phyloP scores from a whole-genome alignment of 2,888 invertebrate genomes.

The Drosophila anomalata region DNA sequence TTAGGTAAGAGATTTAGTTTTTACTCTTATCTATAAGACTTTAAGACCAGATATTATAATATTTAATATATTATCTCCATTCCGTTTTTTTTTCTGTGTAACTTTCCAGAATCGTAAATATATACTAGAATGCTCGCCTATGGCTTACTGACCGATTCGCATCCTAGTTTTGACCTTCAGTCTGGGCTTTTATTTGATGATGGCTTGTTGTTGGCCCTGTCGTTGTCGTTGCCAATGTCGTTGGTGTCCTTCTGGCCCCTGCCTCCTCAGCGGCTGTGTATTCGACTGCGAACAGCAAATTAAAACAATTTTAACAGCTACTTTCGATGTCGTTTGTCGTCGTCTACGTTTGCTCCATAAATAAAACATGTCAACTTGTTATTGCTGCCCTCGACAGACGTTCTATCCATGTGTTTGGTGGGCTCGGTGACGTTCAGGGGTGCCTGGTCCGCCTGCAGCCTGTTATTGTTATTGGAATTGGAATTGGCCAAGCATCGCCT shows the following conservation, averaged over 20 bases:
- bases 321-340: conserved; percentile 59
- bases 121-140: conserved; percentile 13
- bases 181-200: conserved; percentile 35
- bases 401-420: conserved; percentile 29
- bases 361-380: conserved; percentile 81
- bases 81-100: conserved; percentile 1
- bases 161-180: conserved; percentile 34
- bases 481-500: conserved; percentile 36
- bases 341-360: conserved; percentile 72
- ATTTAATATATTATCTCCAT: not conserved
- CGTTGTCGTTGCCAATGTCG: conserved; percentile 23
- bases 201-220: conserved; percentile 29
- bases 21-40: not conserved
- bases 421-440: not conserved
- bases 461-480: conserved; percentile 62
- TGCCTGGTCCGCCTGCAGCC: conserved; percentile 34
- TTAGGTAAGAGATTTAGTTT: no score
- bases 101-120: conserved; percentile 8
- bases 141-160: conserved; percentile 36
- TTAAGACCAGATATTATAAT: not conserved
- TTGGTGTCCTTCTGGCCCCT: conserved; percentile 15
- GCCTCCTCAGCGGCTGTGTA: conserved; percentile 17
- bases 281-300: conserved; percentile 63
- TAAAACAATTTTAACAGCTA: conserved; percentile 81
- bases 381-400: conserved; percentile 49